phyloP scores from a whole-genome alignment of 2,113 vertebrate species.

The Tachycineta bicolor region DNA sequence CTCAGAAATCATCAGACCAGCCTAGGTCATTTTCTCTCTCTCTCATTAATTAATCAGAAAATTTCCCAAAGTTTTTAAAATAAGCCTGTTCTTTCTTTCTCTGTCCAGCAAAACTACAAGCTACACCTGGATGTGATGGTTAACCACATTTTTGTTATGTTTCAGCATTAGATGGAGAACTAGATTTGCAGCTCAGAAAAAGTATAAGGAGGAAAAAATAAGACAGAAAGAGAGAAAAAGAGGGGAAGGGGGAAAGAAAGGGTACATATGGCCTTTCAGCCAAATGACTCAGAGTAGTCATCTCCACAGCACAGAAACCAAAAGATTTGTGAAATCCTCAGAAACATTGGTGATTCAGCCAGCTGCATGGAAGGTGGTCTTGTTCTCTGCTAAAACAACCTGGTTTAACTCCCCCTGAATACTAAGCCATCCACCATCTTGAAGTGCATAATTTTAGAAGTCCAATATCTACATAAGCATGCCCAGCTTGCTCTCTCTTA shows the following conservation, averaged over 20 bases:
- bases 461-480: not conserved
- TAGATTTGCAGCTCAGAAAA: conserved; percentile 47
- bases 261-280: conserved; percentile 7
- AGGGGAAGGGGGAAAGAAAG: not conserved
- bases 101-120: conserved; percentile 31
- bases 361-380: conserved; percentile 16
- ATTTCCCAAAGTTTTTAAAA: conserved; percentile 18
- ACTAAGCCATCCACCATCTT: not conserved
- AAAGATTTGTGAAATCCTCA: conserved; percentile 19
- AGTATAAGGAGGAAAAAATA: not conserved
- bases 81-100: not conserved
- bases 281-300: conserved; percentile 55
- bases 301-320: conserved; percentile 12
- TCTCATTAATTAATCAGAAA: conserved; percentile 29
- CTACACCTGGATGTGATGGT: conserved; percentile 28
- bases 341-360: not conserved
- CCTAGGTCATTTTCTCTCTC: conserved; percentile 35
- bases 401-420: not conserved
- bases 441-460: not conserved
- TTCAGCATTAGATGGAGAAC: conserved; percentile 39
- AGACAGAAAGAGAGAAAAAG: not conserved
- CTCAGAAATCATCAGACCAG: conserved; percentile 41
- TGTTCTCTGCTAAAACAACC: not conserved
- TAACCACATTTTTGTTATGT: conserved; percentile 61
- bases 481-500: not conserved